phyloP scores from a whole-genome alignment of 2,888 invertebrate genomes.

The Lepidocyrtinus sp. region DNA sequence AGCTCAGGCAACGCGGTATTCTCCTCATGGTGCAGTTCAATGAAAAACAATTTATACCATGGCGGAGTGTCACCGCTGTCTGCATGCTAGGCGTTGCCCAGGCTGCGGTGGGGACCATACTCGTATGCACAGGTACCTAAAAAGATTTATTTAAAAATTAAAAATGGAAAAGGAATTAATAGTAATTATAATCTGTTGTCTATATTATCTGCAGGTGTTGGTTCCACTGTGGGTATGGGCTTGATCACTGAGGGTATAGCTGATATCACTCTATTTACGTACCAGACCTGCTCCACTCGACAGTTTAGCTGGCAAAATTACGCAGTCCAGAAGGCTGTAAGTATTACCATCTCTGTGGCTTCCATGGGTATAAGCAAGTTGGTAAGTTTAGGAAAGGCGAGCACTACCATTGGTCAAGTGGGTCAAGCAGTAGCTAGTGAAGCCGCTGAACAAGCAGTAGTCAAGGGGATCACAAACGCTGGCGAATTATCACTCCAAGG shows the following conservation, averaged over 20 bases:
- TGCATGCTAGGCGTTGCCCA: conserved; percentile 31
- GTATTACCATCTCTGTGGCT: conserved; percentile 38
- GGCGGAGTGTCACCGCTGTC: conserved; percentile 36
- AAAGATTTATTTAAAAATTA: too few relatives aligned
- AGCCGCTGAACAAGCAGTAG: conserved; percentile 33
- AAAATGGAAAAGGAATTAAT: too few relatives aligned
- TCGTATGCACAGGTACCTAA: conserved; percentile 50
- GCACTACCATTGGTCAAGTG: too few relatives aligned
- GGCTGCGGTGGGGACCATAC: conserved; percentile 24
- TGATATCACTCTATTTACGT: conserved; percentile 30
- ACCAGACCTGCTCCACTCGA: conserved; percentile 21
- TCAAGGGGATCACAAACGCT: background rate
- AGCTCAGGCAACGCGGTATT: conserved; percentile 30
- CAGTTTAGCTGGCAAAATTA: conserved; percentile 54
- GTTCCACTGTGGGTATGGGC: conserved; percentile 45
- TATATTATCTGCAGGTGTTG: too few relatives aligned
- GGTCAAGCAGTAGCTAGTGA: conserved; percentile 23
- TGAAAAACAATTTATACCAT: conserved; percentile 43
- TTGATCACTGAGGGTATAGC: conserved; percentile 48
- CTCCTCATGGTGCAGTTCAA: conserved; percentile 30
- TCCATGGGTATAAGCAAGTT: conserved; percentile 52
- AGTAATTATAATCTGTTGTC: too few relatives aligned
- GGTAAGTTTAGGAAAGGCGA: too few relatives aligned
- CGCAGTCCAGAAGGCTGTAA: conserved; percentile 48
- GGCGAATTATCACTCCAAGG: background rate